Percentiles rank a stretch among this genome's conserved stretches.
Conservation (phyloP, 2,113 vertebrate species). For the Leptodactylus fuscus region DNA sequence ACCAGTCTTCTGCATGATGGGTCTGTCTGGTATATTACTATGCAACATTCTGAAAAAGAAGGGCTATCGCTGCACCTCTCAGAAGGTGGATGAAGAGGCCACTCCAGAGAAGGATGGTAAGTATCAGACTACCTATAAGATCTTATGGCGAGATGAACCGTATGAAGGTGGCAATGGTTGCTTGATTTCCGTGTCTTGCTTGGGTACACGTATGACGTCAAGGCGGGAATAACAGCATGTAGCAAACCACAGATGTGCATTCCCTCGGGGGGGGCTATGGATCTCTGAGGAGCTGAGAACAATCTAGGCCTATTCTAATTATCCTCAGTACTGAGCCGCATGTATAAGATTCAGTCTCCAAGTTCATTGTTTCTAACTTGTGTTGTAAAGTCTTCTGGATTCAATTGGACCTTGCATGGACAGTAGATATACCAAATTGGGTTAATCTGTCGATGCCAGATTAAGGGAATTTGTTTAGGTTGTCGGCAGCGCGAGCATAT, state of each 20-base stretch:
- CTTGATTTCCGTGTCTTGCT: not conserved
- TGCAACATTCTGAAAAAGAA: conserved; percentile 95
- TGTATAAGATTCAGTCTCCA: not conserved
- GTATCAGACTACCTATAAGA: conserved; percentile 12
- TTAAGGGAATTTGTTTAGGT: too few species aligned
- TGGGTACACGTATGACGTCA: conserved; percentile 13
- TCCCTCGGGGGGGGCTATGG: not conserved
- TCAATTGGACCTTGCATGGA: too few species aligned
- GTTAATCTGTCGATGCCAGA: too few species aligned
- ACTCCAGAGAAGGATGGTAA: conserved; percentile 79
- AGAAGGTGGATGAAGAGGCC: conserved; percentile 76
- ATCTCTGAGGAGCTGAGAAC: conserved; percentile 2
- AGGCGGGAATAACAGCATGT: not conserved
- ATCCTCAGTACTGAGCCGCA: not conserved
- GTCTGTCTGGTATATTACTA: conserved; percentile 90
- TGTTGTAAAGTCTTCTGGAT: too few species aligned
- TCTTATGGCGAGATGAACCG: too few species aligned
- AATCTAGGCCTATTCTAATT: not conserved
- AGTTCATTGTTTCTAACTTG: too few species aligned
- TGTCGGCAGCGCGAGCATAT: too few species aligned
- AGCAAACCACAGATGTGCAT: not conserved
- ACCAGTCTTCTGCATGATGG: conserved; percentile 92
- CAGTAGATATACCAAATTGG: too few species aligned
- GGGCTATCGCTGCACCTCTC: conserved; percentile 86
- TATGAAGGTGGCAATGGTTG: not conserved